Conservation (phyloP, 1,140 invertebrate species). For the Laodelphax striatellus region DNA sequence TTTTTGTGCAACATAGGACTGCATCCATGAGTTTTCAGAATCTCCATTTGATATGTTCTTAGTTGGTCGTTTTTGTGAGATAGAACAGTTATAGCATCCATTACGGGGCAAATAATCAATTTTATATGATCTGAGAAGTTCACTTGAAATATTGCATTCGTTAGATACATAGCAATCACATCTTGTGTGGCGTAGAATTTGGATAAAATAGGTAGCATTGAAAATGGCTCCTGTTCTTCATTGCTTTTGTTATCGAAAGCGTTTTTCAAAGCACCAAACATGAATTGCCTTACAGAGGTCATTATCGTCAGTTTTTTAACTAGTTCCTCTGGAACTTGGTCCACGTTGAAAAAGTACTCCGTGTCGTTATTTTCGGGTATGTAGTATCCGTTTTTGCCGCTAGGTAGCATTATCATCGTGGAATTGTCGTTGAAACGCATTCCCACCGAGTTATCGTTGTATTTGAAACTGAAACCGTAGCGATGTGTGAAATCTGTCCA, state of each 20-base stretch:
- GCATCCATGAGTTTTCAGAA: constrained; percentile 11
- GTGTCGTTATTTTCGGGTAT: neutral
- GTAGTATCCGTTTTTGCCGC: neutral
- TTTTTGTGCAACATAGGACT: neutral
- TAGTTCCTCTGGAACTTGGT: neutral
- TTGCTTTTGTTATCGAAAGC: neutral
- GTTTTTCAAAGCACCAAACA: neutral
- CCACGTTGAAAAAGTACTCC: neutral
- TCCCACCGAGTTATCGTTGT: constrained; percentile 54
- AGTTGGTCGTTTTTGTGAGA: neutral
- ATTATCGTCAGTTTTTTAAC: constrained; percentile 5
- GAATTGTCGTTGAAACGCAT: constrained; percentile 58
- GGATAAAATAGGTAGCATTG: neutral
- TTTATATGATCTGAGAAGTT: constrained; percentile 13
- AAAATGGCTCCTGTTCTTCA: neutral
- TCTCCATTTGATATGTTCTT: constrained; percentile 1
- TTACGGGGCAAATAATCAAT: constrained; percentile 5
- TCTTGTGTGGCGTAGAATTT: neutral
- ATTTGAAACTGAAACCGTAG: constrained; percentile 58
- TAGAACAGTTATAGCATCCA: constrained; percentile 11
- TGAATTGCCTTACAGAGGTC: neutral
- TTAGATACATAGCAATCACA: neutral
- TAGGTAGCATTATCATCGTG: constrained; percentile 31
- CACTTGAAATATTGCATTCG: constrained; percentile 13
- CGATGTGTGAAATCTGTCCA: constrained; percentile 70